Percentiles rank a stretch among this genome's conserved stretches.
Evolutionary conservation across 2,888 invertebrate species (phyloP).

Genomic region (Cataglyphis cursor): DNA sequence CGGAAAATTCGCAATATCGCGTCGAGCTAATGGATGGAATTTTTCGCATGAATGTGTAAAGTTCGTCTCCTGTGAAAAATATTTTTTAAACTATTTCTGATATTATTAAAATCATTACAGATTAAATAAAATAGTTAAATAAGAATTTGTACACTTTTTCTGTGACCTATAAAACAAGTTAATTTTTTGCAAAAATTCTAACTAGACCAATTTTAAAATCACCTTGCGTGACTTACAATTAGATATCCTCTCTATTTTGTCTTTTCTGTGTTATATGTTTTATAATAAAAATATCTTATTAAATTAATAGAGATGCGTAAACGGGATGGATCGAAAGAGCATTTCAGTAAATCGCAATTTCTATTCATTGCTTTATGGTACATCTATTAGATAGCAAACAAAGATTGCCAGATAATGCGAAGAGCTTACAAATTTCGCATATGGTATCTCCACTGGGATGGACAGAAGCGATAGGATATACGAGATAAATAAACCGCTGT

Average conservation of each 20-base stretch:
- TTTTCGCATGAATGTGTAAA: not conserved
- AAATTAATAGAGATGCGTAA: not conserved
- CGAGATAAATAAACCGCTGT: slow-evolving; percentile 30
- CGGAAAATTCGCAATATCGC: not conserved
- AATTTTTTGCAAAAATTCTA: not conserved
- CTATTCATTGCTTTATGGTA: not conserved
- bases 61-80: not conserved
- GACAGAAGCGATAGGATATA: not conserved
- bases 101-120: not conserved
- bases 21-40: not conserved
- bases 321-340: not conserved
- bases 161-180: not conserved
- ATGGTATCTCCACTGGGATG: slow-evolving; percentile 5
- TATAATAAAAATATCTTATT: not conserved
- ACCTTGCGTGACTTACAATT: not conserved
- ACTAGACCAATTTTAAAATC: not conserved
- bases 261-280: not conserved
- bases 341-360: slow-evolving; percentile 13
- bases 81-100: not conserved
- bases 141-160: not conserved
- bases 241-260: not conserved
- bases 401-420: not conserved
- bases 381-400: not conserved
- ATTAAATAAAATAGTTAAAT: not conserved
- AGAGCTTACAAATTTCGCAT: not conserved